These are phyloP conservation scores for Poecile atricapillus DNA, from an alignment of 2,113 vertebrate species.

Conservation along the genomic window DNA sequence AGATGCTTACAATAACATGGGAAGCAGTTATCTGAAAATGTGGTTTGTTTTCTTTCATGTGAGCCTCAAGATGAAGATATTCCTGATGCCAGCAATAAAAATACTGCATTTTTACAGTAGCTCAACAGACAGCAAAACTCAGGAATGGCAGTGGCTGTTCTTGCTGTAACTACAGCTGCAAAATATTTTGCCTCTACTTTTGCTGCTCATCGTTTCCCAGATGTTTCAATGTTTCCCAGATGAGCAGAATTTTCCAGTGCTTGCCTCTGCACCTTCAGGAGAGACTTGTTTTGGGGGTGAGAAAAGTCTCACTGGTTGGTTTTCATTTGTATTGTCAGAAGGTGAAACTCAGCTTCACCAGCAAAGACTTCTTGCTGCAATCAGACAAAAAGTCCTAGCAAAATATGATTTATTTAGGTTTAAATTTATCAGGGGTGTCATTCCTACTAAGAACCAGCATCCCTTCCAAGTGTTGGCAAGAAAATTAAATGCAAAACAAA, in stretches of 20 bases:
- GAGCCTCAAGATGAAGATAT: background rate
- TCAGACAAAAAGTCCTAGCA: background rate
- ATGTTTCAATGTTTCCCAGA: background rate
- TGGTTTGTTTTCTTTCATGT: background rate
- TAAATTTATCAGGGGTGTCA: background rate
- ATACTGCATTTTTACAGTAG: background rate
- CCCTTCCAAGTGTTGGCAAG: background rate
- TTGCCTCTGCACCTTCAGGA: background rate
- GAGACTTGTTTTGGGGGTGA: background rate
- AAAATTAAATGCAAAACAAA: background rate
- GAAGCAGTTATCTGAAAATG: background rate
- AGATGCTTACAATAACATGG: background rate
- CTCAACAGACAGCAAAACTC: background rate
- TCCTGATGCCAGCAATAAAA: slow-evolving; percentile 15
- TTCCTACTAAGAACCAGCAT: background rate
- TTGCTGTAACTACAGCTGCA: background rate
- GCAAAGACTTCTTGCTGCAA: background rate
- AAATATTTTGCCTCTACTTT: background rate
- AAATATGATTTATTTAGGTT: background rate
- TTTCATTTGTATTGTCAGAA: background rate
- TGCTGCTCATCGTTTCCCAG: background rate
- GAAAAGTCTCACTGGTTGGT: background rate
- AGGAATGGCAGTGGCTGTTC: background rate
- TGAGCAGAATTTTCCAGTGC: background rate
- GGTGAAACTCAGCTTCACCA: background rate